Conservation (phyloP, 2,113 vertebrate species). For the Rynchops niger region DNA sequence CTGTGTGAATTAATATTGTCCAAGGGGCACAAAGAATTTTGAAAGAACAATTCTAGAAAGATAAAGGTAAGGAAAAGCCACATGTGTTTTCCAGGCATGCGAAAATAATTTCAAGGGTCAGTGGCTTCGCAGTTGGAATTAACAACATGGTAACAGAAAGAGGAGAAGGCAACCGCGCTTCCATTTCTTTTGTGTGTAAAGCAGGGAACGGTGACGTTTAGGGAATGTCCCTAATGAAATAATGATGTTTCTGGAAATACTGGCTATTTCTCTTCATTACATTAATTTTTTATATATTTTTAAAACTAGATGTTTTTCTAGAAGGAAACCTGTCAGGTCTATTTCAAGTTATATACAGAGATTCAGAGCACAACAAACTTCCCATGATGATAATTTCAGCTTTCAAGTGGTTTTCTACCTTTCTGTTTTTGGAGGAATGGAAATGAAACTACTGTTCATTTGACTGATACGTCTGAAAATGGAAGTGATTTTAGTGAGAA, state of each 20-base stretch:
- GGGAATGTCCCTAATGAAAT: background rate
- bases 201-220: background rate
- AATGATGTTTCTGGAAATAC: background rate
- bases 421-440: background rate
- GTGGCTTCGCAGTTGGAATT: constrained; percentile 23
- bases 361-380: background rate
- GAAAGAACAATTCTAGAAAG: background rate
- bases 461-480: background rate
- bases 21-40: background rate
- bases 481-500: background rate
- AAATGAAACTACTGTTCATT: background rate
- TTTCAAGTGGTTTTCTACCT: background rate
- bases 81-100: constrained; percentile 30
- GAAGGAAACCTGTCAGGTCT: background rate
- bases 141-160: background rate
- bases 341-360: background rate
- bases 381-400: background rate
- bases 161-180: background rate
- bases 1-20: constrained; percentile 1
- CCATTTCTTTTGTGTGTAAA: background rate
- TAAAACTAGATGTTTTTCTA: background rate
- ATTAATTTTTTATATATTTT: background rate
- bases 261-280: background rate
- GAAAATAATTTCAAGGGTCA: constrained; percentile 65
- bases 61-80: constrained; percentile 20